Evolutionary conservation across 2,113 vertebrate genomes (phyloP).

Genomic region (Hucho hucho): DNA sequence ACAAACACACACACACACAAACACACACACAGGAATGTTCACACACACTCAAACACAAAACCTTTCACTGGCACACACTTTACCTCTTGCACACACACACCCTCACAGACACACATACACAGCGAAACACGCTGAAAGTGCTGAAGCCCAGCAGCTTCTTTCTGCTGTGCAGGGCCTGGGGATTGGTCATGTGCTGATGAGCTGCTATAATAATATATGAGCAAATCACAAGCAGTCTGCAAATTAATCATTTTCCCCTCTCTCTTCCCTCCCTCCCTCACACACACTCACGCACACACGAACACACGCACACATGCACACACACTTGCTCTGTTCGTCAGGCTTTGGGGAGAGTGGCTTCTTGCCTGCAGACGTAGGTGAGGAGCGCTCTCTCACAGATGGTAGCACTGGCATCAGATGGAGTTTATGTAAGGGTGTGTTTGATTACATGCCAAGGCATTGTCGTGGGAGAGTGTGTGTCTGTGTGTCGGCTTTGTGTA

Average conservation of each 20-base stretch:
- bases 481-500: slow-evolving; percentile 9
- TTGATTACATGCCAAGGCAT: slow-evolving; percentile 89
- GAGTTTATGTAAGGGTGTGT: slow-evolving; percentile 92
- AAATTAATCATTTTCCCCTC: slow-evolving; percentile 88
- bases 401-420: slow-evolving; percentile 93
- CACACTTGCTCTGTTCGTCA: slow-evolving; percentile 66
- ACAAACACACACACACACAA: slow-evolving; percentile 11
- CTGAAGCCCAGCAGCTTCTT: slow-evolving; percentile 86
- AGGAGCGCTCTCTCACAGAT: slow-evolving; percentile 87
- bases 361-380: slow-evolving; percentile 85
- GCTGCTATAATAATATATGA: slow-evolving; percentile 94
- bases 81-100: slow-evolving; percentile 42
- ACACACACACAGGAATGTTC: slow-evolving; percentile 5
- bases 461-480: slow-evolving; percentile 63
- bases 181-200: slow-evolving; percentile 90
- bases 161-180: slow-evolving; percentile 77
- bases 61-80: slow-evolving; percentile 22
- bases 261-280: slow-evolving; percentile 62
- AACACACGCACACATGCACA: slow-evolving; percentile 71
- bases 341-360: slow-evolving; percentile 79
- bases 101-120: slow-evolving; percentile 41
- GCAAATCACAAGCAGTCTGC: slow-evolving; percentile 92
- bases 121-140: slow-evolving; percentile 69
- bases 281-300: slow-evolving; percentile 53
- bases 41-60: slow-evolving; percentile 46